Percentiles rank a stretch among this genome's conserved stretches.
phyloP scores from a whole-genome alignment of 2,888 invertebrate species.

The Dendrolimus pini region DNA sequence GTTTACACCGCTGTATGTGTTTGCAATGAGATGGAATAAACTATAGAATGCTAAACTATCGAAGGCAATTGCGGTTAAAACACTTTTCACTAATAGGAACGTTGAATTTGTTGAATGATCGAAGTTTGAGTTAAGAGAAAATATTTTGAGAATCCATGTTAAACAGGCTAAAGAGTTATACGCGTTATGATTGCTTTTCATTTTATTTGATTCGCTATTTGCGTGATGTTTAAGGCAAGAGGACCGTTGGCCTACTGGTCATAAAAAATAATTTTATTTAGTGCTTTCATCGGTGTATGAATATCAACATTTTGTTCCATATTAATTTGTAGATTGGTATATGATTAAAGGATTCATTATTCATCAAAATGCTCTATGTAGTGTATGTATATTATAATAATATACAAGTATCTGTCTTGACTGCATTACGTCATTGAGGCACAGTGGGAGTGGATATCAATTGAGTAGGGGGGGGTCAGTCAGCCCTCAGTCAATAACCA shows the following conservation, averaged over 20 bases:
- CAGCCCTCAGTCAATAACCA: too few relatives aligned
- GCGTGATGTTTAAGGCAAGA: constrained; percentile 1
- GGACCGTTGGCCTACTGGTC: not conserved
- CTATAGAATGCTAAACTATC: constrained; percentile 26
- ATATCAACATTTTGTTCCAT: not conserved
- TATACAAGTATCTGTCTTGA: too few relatives aligned
- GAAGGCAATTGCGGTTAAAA: constrained; percentile 19
- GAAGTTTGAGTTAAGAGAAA: constrained; percentile 31
- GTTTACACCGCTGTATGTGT: constrained; percentile 24
- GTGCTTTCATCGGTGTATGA: not conserved
- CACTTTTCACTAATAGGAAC: constrained; percentile 14
- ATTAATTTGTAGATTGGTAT: not conserved
- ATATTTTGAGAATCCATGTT: constrained; percentile 33
- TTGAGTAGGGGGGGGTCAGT: too few relatives aligned
- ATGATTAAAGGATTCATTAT: not conserved
- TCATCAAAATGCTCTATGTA: not conserved
- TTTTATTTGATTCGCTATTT: constrained; percentile 2
- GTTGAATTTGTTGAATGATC: constrained; percentile 10
- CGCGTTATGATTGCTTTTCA: constrained; percentile 9
- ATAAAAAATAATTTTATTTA: not conserved
- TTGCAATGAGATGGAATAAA: constrained; percentile 31
- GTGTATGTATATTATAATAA: too few relatives aligned
- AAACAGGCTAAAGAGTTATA: constrained; percentile 27
- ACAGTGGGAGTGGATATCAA: too few relatives aligned
- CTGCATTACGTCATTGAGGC: too few relatives aligned